Evolutionary conservation across 2,113 vertebrate species (phyloP).

Genomic region (Pangasianodon gigas): DNA sequence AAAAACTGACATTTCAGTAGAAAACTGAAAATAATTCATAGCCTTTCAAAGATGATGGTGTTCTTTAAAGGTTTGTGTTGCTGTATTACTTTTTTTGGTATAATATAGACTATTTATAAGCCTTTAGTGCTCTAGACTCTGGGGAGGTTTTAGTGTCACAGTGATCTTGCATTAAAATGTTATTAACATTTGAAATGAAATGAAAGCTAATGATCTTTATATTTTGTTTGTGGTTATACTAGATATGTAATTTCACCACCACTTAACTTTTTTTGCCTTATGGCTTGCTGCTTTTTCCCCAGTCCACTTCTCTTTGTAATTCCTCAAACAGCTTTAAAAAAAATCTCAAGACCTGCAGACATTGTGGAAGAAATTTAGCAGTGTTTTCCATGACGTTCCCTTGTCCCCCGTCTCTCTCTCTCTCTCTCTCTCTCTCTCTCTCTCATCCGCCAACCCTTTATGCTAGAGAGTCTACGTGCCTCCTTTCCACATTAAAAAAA

Average conservation of each 20-base stretch:
- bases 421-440: neutral
- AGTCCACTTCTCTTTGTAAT: neutral
- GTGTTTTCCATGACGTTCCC: constrained; percentile 44
- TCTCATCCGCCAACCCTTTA: neutral
- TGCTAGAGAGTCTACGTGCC: neutral
- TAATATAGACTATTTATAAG: neutral
- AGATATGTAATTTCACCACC: neutral
- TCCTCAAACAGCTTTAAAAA: constrained; percentile 2
- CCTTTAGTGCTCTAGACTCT: neutral
- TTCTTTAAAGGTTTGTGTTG: neutral
- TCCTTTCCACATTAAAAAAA: neutral
- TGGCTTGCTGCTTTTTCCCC: constrained; percentile 1
- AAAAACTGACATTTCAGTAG: neutral
- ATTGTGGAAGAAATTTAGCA: constrained; percentile 39
- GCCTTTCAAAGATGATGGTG: neutral
- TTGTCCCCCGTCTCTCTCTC: neutral
- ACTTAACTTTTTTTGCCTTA: neutral
- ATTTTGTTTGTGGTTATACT: neutral
- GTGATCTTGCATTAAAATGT: neutral
- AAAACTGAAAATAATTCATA: neutral
- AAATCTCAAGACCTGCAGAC: constrained; percentile 28
- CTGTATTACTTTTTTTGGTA: neutral
- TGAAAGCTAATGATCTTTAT: neutral
- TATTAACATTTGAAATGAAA: neutral
- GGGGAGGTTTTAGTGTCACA: neutral